Percentiles rank a stretch among this genome's conserved stretches.
These are phyloP conservation scores for Marcusenius ussheri DNA, from an alignment of 2,113 vertebrate species.

Conservation along the genomic window DNA sequence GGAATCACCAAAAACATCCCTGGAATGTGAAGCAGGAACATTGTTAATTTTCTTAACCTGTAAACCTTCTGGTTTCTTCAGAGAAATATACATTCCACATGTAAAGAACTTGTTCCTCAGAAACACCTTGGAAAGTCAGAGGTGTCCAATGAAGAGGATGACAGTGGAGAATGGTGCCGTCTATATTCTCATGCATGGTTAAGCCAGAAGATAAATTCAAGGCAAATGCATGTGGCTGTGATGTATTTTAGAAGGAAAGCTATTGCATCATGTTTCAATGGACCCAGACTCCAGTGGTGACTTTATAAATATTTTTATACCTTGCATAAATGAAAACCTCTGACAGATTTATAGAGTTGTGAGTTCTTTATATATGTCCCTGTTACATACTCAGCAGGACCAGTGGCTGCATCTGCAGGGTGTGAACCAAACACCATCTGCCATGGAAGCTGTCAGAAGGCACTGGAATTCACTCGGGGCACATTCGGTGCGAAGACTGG, in stretches of 20 bases:
- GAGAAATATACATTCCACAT: background rate
- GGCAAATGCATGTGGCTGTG: background rate
- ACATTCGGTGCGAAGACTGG: background rate
- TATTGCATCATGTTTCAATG: constrained; percentile 14
- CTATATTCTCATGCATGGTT: background rate
- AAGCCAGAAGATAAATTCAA: background rate
- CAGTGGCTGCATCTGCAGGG: constrained; percentile 10
- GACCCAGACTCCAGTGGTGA: constrained; percentile 19
- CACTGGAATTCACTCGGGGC: background rate
- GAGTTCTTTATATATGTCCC: constrained; percentile 21
- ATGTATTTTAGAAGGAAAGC: background rate
- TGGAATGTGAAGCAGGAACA: background rate
- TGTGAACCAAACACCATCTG: constrained; percentile 3
- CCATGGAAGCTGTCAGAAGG: background rate
- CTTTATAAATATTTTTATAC: constrained; percentile 26
- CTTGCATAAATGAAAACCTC: constrained; percentile 23
- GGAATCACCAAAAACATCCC: background rate
- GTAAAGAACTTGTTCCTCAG: background rate
- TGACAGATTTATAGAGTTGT: constrained; percentile 30
- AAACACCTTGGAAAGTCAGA: background rate
- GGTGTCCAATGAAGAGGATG: background rate
- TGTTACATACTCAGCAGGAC: background rate
- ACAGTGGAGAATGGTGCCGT: background rate
- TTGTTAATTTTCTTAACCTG: background rate
- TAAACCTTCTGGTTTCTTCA: background rate